Conservation (phyloP, 2,797 vertebrate species). For the Clamator glandarius region DNA sequence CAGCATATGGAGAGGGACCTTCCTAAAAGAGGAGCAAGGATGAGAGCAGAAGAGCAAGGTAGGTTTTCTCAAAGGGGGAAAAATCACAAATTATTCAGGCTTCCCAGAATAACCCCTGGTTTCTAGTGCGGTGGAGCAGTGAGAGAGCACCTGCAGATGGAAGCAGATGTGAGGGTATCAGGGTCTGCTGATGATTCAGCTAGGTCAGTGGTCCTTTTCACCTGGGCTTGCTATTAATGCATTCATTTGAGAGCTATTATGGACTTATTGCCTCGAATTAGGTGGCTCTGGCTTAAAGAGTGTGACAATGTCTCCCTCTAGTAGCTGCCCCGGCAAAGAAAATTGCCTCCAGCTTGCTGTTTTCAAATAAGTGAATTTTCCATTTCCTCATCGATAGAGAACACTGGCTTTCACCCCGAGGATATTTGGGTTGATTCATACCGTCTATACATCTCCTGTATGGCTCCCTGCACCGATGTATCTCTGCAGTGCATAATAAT, state of each 20-base stretch:
- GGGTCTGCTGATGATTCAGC: neutral
- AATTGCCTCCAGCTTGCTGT: neutral
- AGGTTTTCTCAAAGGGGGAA: neutral
- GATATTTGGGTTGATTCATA: neutral
- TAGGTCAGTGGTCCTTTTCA: neutral
- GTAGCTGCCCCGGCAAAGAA: neutral
- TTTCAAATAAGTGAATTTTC: neutral
- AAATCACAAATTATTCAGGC: neutral
- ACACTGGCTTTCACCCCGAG: neutral
- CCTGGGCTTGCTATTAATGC: neutral
- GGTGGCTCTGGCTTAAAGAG: neutral
- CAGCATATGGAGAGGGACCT: rapidly evolving
- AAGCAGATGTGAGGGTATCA: neutral
- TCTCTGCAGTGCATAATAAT: neutral
- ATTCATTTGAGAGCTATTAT: neutral
- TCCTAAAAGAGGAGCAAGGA: neutral
- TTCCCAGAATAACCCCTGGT: neutral
- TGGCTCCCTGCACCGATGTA: neutral
- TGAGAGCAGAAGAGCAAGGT: neutral
- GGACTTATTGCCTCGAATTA: neutral
- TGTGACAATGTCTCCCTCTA: neutral
- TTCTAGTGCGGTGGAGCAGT: neutral
- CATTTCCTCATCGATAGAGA: neutral
- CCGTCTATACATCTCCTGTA: neutral
- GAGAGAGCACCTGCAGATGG: neutral